phyloP scores from a whole-genome alignment of 2,113 vertebrate species.

The Sialia sialis region DNA sequence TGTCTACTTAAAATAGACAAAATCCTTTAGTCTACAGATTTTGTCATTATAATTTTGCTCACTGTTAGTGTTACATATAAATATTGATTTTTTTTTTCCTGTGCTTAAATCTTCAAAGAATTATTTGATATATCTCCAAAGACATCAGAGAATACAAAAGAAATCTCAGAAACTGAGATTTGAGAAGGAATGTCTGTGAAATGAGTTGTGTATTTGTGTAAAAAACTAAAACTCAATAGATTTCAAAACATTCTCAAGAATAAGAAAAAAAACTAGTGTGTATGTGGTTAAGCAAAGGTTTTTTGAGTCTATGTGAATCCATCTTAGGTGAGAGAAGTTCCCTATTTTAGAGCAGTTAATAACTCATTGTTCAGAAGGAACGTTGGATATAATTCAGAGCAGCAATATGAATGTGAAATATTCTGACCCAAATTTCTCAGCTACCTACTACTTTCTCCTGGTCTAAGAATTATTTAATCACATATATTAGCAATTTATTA shows the following conservation, averaged over 20 bases:
- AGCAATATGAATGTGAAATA: not conserved
- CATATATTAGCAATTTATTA: not conserved
- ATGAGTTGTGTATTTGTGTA: not conserved
- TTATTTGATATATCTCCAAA: not conserved
- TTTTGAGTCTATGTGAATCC: not conserved
- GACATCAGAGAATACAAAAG: not conserved
- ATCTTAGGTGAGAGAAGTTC: not conserved
- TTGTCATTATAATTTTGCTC: constrained; percentile 14
- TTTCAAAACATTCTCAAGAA: not conserved
- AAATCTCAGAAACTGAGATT: not conserved
- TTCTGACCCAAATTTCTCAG: not conserved
- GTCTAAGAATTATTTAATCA: not conserved
- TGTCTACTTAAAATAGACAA: not conserved
- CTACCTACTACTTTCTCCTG: not conserved
- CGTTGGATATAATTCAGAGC: not conserved
- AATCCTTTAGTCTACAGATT: constrained; percentile 28
- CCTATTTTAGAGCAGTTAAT: not conserved
- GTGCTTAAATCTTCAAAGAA: constrained; percentile 17
- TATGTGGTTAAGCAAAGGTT: not conserved
- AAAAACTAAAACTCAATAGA: not conserved
- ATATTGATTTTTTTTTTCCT: constrained; percentile 11
- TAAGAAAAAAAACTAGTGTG: not conserved
- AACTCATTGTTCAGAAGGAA: not conserved
- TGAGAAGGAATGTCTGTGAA: not conserved
- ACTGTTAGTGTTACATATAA: constrained; percentile 4